phyloP scores from a whole-genome alignment of 30 jellyfish, hydroid and myxozoan species.

The Clytia hemisphaerica region DNA sequence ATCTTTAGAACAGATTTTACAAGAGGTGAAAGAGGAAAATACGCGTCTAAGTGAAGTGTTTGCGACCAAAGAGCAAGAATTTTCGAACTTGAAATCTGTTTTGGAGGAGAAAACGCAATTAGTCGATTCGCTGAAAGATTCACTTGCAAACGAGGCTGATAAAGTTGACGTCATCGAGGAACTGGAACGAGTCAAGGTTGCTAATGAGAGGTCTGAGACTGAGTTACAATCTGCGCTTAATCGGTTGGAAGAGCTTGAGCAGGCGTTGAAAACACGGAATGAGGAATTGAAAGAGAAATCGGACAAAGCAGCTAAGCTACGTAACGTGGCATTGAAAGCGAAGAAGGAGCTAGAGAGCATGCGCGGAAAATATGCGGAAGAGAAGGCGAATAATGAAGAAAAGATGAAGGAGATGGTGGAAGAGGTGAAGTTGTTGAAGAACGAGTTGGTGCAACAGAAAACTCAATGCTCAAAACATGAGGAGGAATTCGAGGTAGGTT shows the following conservation, averaged over 20 bases:
- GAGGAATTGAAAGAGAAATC: slow-evolving; percentile 29
- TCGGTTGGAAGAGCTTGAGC: slow-evolving; percentile 20
- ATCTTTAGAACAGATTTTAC: neutral
- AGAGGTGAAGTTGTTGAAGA: slow-evolving; percentile 11
- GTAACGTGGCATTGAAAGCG: slow-evolving; percentile 84
- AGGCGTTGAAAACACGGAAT: neutral
- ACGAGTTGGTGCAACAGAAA: slow-evolving; percentile 36
- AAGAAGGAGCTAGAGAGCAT: slow-evolving; percentile 65
- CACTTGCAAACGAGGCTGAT: neutral
- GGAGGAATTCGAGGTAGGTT: slow-evolving; percentile 43
- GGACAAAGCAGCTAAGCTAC: slow-evolving; percentile 60
- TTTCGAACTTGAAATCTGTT: neutral
- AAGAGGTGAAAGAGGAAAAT: neutral
- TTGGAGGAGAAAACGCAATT: neutral
- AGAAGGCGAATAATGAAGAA: slow-evolving; percentile 8
- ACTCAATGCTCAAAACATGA: slow-evolving; percentile 43
- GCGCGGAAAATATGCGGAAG: slow-evolving; percentile 30
- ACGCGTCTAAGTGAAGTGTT: no score
- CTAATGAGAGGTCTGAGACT: neutral
- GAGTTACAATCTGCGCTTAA: slow-evolving; percentile 33
- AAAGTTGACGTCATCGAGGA: neutral
- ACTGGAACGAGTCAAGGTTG: neutral
- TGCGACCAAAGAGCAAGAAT: neutral
- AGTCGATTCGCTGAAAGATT: neutral
- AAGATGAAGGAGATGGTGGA: neutral